phyloP scores from a whole-genome alignment of 2,797 vertebrate species.

The Enteromius argenteus region DNA sequence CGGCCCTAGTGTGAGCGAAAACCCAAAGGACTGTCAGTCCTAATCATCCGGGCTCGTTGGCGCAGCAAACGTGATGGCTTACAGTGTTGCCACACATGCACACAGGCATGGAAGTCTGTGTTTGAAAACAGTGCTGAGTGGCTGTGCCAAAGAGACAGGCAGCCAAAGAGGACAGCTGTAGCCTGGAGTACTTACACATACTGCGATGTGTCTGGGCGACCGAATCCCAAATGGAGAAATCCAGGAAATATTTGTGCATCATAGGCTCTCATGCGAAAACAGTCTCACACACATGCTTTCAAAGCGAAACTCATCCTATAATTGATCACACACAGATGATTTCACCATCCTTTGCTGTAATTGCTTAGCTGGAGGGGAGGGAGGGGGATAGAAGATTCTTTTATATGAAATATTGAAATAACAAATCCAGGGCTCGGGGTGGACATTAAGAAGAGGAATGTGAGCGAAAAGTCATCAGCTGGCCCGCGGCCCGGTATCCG shows the following conservation, averaged over 20 bases:
- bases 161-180: constrained; percentile 74
- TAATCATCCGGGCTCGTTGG: constrained; percentile 33
- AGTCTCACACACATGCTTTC: constrained; percentile 43
- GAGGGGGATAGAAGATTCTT: constrained; percentile 69
- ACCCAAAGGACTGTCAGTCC: not conserved
- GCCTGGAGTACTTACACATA: constrained; percentile 72
- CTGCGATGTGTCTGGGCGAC: constrained; percentile 55
- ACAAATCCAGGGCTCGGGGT: constrained; percentile 72
- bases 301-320: constrained; percentile 44
- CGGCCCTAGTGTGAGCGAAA: not conserved
- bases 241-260: constrained; percentile 75
- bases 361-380: constrained; percentile 72
- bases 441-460: constrained; percentile 79
- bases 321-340: constrained; percentile 58
- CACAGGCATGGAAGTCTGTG: constrained; percentile 42
- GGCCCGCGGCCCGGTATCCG: constrained; percentile 72
- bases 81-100: constrained; percentile 76
- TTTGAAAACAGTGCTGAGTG: constrained; percentile 54
- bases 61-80: constrained; percentile 63
- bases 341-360: constrained; percentile 67
- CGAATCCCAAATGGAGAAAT: constrained; percentile 66
- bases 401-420: constrained; percentile 82
- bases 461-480: constrained; percentile 72
- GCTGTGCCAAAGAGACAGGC: constrained; percentile 44
- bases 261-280: constrained; percentile 62